A percentile compares a stretch with the other conserved stretches of the same genome.
Conservation (phyloP, 1,140 invertebrate genomes). For the Muscidifurax raptorellus region DNA sequence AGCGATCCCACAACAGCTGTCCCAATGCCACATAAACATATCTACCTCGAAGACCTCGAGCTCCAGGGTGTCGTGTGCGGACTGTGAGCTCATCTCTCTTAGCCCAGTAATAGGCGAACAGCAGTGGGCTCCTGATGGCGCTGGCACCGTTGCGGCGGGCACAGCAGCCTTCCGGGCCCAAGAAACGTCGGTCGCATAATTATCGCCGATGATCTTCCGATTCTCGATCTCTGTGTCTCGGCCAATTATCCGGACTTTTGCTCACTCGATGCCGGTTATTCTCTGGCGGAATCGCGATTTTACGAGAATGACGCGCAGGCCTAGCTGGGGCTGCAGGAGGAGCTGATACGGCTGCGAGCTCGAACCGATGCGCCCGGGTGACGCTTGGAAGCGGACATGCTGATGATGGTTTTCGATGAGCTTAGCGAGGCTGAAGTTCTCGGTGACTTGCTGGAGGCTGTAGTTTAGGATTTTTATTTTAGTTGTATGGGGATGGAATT, state of each 20-base stretch:
- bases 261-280: neutral
- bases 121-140: neutral
- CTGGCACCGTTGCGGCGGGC: conserved; percentile 20
- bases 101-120: neutral
- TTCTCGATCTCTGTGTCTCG: neutral
- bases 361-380: neutral
- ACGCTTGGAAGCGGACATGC: neutral
- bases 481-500: no score
- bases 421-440: no score
- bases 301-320: no score
- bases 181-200: conserved; percentile 38
- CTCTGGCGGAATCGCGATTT: no score
- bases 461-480: neutral
- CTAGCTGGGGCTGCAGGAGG: neutral
- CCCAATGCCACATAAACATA: no score
- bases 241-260: neutral
- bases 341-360: neutral
- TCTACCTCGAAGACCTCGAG: conserved; percentile 75
- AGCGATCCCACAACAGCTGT: neutral
- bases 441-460: no score
- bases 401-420: neutral
- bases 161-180: conserved; percentile 14
- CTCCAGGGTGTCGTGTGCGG: conserved; percentile 68
- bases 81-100: conserved; percentile 57
- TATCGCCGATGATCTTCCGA: conserved; percentile 1